A percentile compares a stretch with the other conserved stretches of the same genome.
phyloP scores from a whole-genome alignment of 2,888 invertebrate species.

The Cheilosia variabilis region DNA sequence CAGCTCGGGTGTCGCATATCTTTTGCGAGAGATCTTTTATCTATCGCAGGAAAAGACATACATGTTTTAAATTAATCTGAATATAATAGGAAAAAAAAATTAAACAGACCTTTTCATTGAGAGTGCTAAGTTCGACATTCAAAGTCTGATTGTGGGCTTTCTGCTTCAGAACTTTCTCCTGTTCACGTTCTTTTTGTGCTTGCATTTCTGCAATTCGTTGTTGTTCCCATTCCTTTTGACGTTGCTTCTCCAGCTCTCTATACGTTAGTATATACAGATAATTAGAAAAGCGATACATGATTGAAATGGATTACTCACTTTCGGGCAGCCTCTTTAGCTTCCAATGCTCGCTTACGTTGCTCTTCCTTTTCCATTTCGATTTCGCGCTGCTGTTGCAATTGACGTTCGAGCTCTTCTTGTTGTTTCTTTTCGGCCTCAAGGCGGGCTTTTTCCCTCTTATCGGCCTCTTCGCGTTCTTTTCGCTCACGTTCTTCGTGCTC shows the following conservation, averaged over 20 bases:
- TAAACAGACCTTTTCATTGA: constrained; percentile 82
- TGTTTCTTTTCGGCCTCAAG: constrained; percentile 90
- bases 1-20: constrained; percentile 92
- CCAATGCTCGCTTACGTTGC: constrained; percentile 90
- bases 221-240: constrained; percentile 98
- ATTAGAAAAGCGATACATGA: neutral
- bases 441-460: constrained; percentile 92
- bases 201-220: constrained; percentile 94
- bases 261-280: constrained; percentile 49
- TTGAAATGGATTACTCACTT: constrained; percentile 79
- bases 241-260: constrained; percentile 96
- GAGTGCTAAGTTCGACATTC: constrained; percentile 89
- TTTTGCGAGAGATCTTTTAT: constrained; percentile 92
- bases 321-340: constrained; percentile 91
- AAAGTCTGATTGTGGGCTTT: constrained; percentile 95
- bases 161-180: constrained; percentile 91
- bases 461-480: constrained; percentile 95
- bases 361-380: constrained; percentile 90
- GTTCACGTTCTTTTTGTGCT: constrained; percentile 92
- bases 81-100: constrained; percentile 5
- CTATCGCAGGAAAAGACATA: constrained; percentile 81
- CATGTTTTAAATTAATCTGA: neutral
- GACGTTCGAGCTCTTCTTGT: constrained; percentile 93
- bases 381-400: constrained; percentile 91
- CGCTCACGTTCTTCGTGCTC: constrained; percentile 97